Conservation (phyloP, 2,797 vertebrate species). For the Gymnopithys bicolor region DNA sequence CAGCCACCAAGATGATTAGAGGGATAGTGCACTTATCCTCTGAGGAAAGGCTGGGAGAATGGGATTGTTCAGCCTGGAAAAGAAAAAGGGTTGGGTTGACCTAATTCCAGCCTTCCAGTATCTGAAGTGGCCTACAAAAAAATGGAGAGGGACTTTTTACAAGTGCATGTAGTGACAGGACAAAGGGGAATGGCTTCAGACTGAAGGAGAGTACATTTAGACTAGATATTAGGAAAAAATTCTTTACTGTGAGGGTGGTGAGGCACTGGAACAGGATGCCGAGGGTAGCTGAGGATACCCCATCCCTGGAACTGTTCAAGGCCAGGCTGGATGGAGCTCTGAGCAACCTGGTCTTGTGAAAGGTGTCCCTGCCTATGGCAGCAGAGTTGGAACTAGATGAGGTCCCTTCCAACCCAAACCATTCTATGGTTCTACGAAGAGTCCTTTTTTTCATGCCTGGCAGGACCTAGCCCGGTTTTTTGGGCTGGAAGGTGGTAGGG, state of each 20-base stretch:
- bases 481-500: background rate
- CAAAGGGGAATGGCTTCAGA: background rate
- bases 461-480: background rate
- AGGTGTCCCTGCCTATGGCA: background rate
- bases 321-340: background rate
- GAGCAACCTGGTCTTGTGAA: background rate
- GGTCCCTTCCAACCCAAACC: background rate
- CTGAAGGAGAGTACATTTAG: background rate
- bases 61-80: background rate
- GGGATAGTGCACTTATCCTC: background rate
- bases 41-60: background rate
- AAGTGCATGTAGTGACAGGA: background rate
- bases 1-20: background rate
- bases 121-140: background rate
- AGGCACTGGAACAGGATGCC: background rate
- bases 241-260: background rate
- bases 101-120: background rate
- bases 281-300: background rate
- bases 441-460: background rate
- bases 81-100: background rate
- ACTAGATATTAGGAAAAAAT: background rate
- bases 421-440: background rate
- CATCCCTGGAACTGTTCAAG: background rate
- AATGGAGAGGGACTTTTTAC: background rate
- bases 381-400: background rate